Evolutionary conservation across 1,140 invertebrate species (phyloP).

Genomic region (Heliconius nattereri): DNA sequence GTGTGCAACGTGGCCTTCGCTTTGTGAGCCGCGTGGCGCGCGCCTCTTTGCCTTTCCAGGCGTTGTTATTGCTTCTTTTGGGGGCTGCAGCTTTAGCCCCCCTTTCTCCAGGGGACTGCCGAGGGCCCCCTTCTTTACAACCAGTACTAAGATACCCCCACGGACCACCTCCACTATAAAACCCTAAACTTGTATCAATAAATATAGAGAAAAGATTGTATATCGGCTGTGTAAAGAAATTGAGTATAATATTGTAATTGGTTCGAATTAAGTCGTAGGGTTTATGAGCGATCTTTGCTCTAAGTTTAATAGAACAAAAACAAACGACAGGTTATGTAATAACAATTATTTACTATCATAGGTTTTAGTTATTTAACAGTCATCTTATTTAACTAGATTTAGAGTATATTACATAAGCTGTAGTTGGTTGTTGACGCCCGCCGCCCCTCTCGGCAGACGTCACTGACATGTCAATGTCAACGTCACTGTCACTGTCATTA

Average conservation of each 20-base stretch:
- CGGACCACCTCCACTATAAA: slow-evolving; percentile 93
- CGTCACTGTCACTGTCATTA: slow-evolving; percentile 16
- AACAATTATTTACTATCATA: not conserved
- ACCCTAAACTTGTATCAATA: not conserved
- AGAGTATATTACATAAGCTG: slow-evolving; percentile 12
- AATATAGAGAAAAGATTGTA: not conserved
- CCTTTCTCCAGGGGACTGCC: slow-evolving; percentile 89
- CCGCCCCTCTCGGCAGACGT: slow-evolving; percentile 15
- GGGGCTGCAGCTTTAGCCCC: slow-evolving; percentile 94
- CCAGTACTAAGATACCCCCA: slow-evolving; percentile 93
- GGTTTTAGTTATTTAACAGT: slow-evolving; percentile 3
- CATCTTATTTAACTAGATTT: slow-evolving; percentile 9
- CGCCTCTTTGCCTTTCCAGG: slow-evolving; percentile 95
- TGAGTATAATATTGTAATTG: not conserved
- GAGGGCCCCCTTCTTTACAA: slow-evolving; percentile 91
- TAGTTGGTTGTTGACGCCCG: slow-evolving; percentile 11
- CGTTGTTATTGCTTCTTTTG: slow-evolving; percentile 92
- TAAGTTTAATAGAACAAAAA: not conserved
- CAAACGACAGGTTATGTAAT: slow-evolving; percentile 8
- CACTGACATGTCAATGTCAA: no score
- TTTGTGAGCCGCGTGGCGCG: slow-evolving; percentile 93
- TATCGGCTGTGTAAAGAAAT: not conserved
- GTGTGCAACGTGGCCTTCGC: slow-evolving; percentile 87
- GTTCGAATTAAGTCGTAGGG: not conserved
- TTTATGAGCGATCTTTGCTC: not conserved